Evolutionary conservation across 1,140 invertebrate species (phyloP).

Genomic region (Euura lappo): DNA sequence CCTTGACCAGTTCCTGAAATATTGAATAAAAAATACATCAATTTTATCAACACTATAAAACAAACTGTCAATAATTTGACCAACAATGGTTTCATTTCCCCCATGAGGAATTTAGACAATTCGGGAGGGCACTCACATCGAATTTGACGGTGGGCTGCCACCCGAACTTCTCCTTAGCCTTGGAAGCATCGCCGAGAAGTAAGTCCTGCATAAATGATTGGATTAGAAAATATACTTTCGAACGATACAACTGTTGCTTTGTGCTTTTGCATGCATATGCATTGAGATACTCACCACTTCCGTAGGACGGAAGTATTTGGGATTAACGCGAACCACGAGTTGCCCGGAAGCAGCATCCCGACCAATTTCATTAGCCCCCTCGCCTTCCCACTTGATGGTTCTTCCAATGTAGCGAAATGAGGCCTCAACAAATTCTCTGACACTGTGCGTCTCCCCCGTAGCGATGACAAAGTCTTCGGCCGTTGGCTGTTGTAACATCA

Average conservation of each 20-base stretch:
- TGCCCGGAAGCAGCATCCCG: conserved; percentile 81
- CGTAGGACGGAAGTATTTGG: conserved; percentile 95
- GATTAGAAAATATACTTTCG: conserved; percentile 19
- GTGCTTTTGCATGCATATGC: conserved; percentile 9
- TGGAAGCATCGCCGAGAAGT: conserved; percentile 88
- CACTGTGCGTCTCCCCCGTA: conserved; percentile 93
- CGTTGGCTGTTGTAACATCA: conserved; percentile 94
- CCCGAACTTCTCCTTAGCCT: conserved; percentile 84
- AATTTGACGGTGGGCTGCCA: conserved; percentile 91
- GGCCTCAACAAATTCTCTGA: conserved; percentile 94
- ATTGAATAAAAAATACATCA: conserved; percentile 26
- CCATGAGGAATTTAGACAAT: neutral
- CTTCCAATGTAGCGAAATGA: conserved; percentile 84
- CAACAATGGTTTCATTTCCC: conserved; percentile 6
- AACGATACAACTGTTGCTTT: neutral
- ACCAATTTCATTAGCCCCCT: conserved; percentile 86
- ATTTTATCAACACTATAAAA: conserved; percentile 12
- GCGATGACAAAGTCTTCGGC: conserved; percentile 98
- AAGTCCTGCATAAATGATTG: conserved; percentile 69
- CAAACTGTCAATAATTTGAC: conserved; percentile 10
- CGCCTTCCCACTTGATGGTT: conserved; percentile 84
- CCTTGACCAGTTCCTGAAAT: conserved; percentile 82
- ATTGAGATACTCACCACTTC: conserved; percentile 84
- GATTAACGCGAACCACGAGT: conserved; percentile 89
- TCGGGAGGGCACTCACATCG: conserved; percentile 60